These are phyloP conservation scores for Mungos mungo DNA, from an alignment of 2,113 vertebrate genomes.

Conservation along the genomic window DNA sequence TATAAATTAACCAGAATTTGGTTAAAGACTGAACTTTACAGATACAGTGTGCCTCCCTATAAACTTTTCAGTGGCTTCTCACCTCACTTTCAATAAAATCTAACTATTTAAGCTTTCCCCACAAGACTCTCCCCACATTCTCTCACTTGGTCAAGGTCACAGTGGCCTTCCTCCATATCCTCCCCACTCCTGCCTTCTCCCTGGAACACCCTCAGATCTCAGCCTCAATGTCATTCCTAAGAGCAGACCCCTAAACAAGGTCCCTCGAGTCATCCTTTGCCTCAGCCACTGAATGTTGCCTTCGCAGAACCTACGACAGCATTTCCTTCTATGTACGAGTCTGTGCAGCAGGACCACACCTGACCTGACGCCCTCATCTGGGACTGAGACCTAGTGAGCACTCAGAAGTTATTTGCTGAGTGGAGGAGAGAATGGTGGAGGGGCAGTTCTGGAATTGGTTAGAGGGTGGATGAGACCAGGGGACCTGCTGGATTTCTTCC, in stretches of 20 bases:
- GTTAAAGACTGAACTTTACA: not conserved
- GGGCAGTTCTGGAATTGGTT: not conserved
- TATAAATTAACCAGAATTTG: conserved; percentile 10
- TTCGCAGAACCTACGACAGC: not conserved
- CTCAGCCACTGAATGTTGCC: not conserved
- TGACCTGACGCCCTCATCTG: fast-evolving
- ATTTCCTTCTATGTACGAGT: fast-evolving
- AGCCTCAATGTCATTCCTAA: not conserved
- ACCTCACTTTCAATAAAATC: not conserved
- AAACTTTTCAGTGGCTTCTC: not conserved
- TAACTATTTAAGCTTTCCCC: not conserved
- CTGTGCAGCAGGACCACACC: fast-evolving
- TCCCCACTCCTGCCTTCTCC: not conserved
- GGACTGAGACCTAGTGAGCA: not conserved
- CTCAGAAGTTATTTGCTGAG: not conserved
- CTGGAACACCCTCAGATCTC: not conserved
- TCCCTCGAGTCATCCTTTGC: not conserved
- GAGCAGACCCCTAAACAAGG: not conserved
- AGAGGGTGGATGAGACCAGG: not conserved
- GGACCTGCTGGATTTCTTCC: not conserved
- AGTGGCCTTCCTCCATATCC: not conserved
- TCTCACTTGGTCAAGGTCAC: not conserved
- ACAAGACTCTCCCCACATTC: not conserved
- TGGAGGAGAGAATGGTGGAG: not conserved
- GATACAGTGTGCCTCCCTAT: not conserved